A percentile compares a stretch with the other conserved stretches of the same genome.
Evolutionary conservation across 2,113 vertebrate species (phyloP).

Genomic region (Panurus biarmicus): DNA sequence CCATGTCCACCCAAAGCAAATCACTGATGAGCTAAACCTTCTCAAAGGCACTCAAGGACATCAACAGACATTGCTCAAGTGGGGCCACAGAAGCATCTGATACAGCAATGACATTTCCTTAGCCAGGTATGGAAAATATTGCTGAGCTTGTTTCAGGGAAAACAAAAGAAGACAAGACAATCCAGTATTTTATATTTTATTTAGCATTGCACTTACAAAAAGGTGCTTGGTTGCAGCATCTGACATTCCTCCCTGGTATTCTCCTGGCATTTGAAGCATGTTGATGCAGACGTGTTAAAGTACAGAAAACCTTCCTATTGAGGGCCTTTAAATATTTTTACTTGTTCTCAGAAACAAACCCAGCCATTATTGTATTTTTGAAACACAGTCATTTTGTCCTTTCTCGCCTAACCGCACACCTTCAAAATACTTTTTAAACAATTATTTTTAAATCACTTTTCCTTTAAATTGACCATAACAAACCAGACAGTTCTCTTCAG

Average conservation of each 20-base stretch:
- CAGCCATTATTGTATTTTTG: neutral
- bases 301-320: neutral
- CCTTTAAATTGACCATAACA: slow-evolving; percentile 12
- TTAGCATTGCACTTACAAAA: neutral
- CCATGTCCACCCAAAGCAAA: neutral
- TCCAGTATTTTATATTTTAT: neutral
- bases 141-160: neutral
- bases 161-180: neutral
- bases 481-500: neutral
- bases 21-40: neutral
- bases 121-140: neutral
- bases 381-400: neutral
- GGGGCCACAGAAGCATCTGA: neutral
- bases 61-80: neutral
- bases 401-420: neutral
- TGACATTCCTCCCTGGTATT: neutral
- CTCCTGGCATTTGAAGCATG: neutral
- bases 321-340: neutral
- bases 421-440: neutral
- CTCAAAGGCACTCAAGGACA: neutral
- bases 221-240: neutral
- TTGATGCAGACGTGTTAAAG: neutral
- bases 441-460: neutral
- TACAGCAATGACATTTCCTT: neutral
- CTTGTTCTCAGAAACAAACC: neutral